phyloP scores from a whole-genome alignment of 2,797 vertebrate species.

The Cossypha heuglini region DNA sequence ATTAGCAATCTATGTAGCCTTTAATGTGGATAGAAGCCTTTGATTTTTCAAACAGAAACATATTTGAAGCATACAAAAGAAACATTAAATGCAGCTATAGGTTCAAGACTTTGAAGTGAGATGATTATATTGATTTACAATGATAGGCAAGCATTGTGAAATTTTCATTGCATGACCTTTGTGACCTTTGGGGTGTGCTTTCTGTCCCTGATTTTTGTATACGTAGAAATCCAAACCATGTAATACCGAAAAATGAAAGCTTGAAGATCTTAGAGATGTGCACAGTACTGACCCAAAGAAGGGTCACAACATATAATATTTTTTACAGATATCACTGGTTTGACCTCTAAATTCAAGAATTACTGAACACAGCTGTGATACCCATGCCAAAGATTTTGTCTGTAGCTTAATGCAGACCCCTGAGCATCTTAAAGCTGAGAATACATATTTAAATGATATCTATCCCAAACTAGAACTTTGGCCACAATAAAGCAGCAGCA shows the following conservation, averaged over 20 bases:
- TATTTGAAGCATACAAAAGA: background rate
- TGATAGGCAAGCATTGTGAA: background rate
- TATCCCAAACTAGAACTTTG: background rate
- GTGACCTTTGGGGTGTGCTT: background rate
- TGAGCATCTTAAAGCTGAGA: background rate
- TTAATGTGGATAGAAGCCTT: background rate
- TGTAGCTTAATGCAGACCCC: background rate
- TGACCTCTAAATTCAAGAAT: background rate
- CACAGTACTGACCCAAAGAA: background rate
- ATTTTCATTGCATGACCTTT: background rate
- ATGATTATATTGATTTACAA: background rate
- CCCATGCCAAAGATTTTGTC: background rate
- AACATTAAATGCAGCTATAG: background rate
- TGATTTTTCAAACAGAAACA: slow-evolving; percentile 36
- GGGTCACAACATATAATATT: background rate
- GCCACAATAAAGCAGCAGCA: background rate
- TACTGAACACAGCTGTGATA: background rate
- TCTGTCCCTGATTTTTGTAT: background rate
- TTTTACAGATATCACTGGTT: background rate
- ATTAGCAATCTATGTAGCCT: background rate
- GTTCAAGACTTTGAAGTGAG: background rate
- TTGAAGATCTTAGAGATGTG: background rate
- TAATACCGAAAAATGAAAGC: background rate
- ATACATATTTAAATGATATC: background rate
- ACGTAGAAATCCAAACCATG: background rate